These are phyloP conservation scores for Hycleus phaleratus DNA, from an alignment of 1,140 invertebrate species.

Conservation along the genomic window DNA sequence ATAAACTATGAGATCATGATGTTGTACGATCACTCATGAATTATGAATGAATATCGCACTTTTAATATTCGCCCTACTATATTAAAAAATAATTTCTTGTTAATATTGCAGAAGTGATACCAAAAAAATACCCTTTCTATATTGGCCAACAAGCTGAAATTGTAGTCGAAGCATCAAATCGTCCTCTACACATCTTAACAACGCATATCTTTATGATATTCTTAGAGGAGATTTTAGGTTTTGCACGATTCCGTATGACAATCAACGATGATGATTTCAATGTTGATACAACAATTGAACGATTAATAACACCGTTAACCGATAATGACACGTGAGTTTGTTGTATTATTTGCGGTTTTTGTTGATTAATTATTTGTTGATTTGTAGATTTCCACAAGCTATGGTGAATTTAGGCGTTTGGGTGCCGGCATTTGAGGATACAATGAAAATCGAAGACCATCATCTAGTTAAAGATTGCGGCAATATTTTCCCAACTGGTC, in stretches of 20 bases:
- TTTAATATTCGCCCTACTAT: no score
- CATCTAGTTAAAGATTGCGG: constrained; percentile 52
- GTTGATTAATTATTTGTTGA: background rate
- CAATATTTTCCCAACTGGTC: constrained; percentile 51
- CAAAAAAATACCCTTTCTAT: constrained; percentile 16
- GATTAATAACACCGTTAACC: constrained; percentile 10
- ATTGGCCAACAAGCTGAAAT: constrained; percentile 23
- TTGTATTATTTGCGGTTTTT: no score
- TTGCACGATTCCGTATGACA: constrained; percentile 47
- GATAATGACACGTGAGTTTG: background rate
- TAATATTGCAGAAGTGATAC: constrained; percentile 8
- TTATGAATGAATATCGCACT: no score
- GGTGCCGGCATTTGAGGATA: constrained; percentile 53
- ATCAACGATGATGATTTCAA: constrained; percentile 44
- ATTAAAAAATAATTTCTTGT: no score
- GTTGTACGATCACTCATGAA: no score
- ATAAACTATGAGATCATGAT: no score
- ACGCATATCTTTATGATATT: constrained; percentile 55
- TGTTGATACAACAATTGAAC: constrained; percentile 18
- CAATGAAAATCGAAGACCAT: constrained; percentile 36
- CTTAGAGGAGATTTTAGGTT: constrained; percentile 54
- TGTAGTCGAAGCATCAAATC: constrained; percentile 46
- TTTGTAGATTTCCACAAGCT: constrained; percentile 45
- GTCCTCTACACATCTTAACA: constrained; percentile 51
- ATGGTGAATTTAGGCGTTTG: constrained; percentile 69